Evolutionary conservation across 2,888 invertebrate genomes (phyloP).

Genomic region (Leptinotarsa juncta): DNA sequence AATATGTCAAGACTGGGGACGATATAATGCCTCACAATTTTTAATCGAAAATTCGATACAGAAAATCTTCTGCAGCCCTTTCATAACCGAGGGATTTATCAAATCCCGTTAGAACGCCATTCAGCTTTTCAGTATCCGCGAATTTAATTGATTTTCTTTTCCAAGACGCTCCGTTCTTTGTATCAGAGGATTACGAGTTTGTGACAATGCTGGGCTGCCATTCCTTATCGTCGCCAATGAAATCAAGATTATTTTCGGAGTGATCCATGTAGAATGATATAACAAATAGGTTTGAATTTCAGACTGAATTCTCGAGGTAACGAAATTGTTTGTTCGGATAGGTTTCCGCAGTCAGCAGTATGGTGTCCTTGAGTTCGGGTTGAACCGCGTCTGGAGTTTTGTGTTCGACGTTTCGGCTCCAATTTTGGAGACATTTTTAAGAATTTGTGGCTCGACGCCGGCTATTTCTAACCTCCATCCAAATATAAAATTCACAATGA

Average conservation of each 20-base stretch:
- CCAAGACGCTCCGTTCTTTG: not conserved
- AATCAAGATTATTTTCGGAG: not conserved
- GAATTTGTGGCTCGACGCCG: too few species aligned
- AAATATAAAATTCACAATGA: too few species aligned
- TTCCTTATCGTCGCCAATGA: not conserved
- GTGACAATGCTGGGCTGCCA: constrained; percentile 1
- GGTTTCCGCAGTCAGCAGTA: too few species aligned
- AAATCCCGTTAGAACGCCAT: constrained; percentile 22
- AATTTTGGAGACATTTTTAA: too few species aligned
- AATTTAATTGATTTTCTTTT: constrained; percentile 23
- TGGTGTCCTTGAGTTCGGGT: too few species aligned
- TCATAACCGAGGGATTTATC: constrained; percentile 18
- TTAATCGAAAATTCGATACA: constrained; percentile 20
- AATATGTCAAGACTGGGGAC: constrained; percentile 7
- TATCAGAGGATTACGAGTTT: constrained; percentile 12
- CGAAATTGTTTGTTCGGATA: too few species aligned
- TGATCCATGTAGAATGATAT: too few species aligned
- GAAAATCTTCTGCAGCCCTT: constrained; percentile 14
- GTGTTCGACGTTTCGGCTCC: too few species aligned
- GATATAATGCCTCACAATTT: not conserved
- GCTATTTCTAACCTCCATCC: too few species aligned
- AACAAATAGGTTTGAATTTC: too few species aligned
- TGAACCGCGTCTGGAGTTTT: too few species aligned
- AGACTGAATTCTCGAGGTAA: too few species aligned
- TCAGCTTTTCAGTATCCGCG: constrained; percentile 10